These are phyloP conservation scores for Pachycephus smyrnensis DNA, from an alignment of 2,888 invertebrate genomes.

Conservation along the genomic window DNA sequence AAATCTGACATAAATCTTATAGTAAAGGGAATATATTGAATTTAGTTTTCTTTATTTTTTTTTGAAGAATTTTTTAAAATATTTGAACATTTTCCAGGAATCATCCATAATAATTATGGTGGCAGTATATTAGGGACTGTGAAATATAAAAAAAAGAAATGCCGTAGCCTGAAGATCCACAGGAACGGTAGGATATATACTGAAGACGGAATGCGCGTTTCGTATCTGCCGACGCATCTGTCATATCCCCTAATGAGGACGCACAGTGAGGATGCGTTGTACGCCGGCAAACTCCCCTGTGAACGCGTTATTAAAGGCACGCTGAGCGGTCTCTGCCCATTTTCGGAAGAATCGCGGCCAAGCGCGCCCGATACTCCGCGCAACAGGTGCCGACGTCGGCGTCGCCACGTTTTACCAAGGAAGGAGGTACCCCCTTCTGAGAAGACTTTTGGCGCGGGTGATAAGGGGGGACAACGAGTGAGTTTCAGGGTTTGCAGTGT, in stretches of 20 bases:
- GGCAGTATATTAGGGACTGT: neutral
- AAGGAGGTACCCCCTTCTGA: neutral
- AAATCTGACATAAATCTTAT: no score
- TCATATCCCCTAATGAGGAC: constrained; percentile 62
- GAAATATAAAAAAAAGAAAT: neutral
- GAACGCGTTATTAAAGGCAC: neutral
- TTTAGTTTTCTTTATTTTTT: neutral
- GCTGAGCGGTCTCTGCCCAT: constrained; percentile 2
- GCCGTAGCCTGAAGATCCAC: neutral
- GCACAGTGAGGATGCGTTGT: constrained; percentile 19
- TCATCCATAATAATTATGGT: neutral
- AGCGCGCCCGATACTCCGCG: neutral
- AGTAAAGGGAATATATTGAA: neutral
- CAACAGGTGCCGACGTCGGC: constrained; percentile 5
- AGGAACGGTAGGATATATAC: constrained; percentile 33
- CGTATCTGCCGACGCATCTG: constrained; percentile 53
- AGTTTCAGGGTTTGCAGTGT: neutral
- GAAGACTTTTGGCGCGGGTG: neutral
- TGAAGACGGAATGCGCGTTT: constrained; percentile 37
- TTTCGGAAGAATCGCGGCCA: neutral
- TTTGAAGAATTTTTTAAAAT: neutral
- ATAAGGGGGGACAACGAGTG: neutral
- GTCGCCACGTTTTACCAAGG: neutral
- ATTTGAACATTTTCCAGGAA: neutral
- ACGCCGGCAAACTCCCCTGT: neutral